Base-by-base conservation (phyloP, 2,888 invertebrate genomes). In the Scaptomyza cyrtandrae region DNA sequence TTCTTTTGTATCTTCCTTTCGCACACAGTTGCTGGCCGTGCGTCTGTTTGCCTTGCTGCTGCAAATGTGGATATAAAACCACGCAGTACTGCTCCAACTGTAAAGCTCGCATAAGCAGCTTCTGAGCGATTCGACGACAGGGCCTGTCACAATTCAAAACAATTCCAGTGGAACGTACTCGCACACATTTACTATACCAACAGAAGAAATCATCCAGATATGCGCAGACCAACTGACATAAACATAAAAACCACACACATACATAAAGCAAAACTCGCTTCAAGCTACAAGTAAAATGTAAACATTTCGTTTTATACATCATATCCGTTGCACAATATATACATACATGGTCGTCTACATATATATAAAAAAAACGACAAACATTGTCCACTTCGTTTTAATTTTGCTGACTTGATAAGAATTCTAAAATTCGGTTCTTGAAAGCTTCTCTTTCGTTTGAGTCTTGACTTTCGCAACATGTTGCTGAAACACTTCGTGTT, bases 71-170 rank as follows among this genome's bases (percentile, higher is more conserved):
- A 71, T 76, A 86, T 29, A 45, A 56, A 13, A 80, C 75, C 39
- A 63, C 55, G 16, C 82, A 80, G 13, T 63, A 49, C 39, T 83
- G 82, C 33, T 80, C 86, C 45, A 86, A 88, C 31, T 88, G 82
- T 27, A 83, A 88, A 1, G 68, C 66, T 13, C 50, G 62, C 39
- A 33, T 82, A 9, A 70, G 73, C 53, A 50, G 62, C 2, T 86
- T 71, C 52, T 87, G 44, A 66, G 31, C 24, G 49, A n/a, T 14
- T 10, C n/a, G 13, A 14, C 13, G 29, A 31, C 11, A 5, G 13
- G 6, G 9, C 5, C 9, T 7, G n/a, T 14, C 14, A 39, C 39
- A 39, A 35, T 35, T 35, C 4, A 7, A 41, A 16, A 41, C 9
- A 41, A 19, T 37, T 24, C 10, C 27, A 45, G 6, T 29, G 16